Conservation (phyloP, 2,113 vertebrate genomes). For the Daphoenositta chrysoptera region DNA sequence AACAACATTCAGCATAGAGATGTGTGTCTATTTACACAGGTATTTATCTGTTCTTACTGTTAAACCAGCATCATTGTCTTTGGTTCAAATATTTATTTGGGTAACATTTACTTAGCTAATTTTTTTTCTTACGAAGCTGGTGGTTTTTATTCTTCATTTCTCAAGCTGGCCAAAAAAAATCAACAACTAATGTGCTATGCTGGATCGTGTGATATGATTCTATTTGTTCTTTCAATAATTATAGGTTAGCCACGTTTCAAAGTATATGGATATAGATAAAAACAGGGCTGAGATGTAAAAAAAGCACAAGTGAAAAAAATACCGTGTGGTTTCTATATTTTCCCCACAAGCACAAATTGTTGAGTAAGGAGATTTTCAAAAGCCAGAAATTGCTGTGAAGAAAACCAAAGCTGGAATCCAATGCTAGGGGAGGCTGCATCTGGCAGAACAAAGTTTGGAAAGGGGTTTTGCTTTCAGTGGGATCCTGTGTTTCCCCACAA, state of each 20-base stretch:
- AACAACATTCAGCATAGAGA: not conserved
- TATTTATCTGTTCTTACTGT: not conserved
- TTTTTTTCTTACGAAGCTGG: not conserved
- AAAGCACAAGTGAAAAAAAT: constrained; percentile 38
- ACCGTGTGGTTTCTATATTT: constrained; percentile 56
- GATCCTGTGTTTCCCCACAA: constrained; percentile 13
- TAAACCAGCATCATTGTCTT: not conserved
- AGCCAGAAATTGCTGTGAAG: constrained; percentile 71
- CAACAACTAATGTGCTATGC: not conserved
- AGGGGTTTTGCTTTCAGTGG: not conserved
- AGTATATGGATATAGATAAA: constrained; percentile 59
- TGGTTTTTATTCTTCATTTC: not conserved
- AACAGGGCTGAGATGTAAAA: constrained; percentile 50
- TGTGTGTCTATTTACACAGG: not conserved
- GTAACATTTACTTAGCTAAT: not conserved
- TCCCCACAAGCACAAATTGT: constrained; percentile 66
- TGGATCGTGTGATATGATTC: not conserved
- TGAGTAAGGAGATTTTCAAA: constrained; percentile 75
- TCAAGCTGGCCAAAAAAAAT: not conserved
- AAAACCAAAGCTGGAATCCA: constrained; percentile 51
- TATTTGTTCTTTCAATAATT: constrained; percentile 54
- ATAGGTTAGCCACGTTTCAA: constrained; percentile 32
- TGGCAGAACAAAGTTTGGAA: constrained; percentile 55
- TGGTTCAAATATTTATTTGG: not conserved
- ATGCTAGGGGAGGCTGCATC: not conserved